Evolutionary conservation across 1,140 invertebrate species (phyloP).

Genomic region (Ruditapes philippinarum): DNA sequence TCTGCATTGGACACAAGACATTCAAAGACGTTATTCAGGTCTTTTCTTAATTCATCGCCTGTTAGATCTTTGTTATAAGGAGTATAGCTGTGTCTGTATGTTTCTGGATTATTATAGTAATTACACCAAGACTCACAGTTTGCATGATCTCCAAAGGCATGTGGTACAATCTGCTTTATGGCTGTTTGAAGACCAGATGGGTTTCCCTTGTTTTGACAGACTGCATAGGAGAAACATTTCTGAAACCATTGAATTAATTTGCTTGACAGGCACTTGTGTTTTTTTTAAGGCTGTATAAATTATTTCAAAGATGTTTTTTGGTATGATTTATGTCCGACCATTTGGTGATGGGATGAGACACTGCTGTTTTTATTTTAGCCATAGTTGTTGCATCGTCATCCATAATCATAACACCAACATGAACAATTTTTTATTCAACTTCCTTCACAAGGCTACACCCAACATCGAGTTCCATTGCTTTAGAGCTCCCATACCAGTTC

Average conservation of each 20-base stretch:
- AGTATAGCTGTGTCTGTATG: not conserved
- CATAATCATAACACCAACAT: constrained; percentile 36
- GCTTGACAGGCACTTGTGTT: constrained; percentile 30
- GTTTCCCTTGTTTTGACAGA: constrained; percentile 35
- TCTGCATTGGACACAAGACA: not conserved
- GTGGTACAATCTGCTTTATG: constrained; percentile 19
- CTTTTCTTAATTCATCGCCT: not conserved
- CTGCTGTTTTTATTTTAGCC: constrained; percentile 17
- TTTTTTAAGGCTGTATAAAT: constrained; percentile 40
- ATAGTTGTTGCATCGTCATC: constrained; percentile 59
- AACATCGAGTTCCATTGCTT: constrained; percentile 53
- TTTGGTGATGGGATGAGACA: constrained; percentile 8
- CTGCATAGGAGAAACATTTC: constrained; percentile 48
- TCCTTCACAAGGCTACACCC: not conserved
- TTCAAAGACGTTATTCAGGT: constrained; percentile 4
- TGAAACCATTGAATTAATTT: constrained; percentile 17
- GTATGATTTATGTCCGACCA: constrained; percentile 51
- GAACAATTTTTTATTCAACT: not conserved
- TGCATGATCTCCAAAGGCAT: constrained; percentile 44
- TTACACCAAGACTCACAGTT: constrained; percentile 27
- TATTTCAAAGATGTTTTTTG: constrained; percentile 32
- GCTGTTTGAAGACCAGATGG: not conserved
- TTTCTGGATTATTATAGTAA: not conserved
- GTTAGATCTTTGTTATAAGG: constrained; percentile 18
- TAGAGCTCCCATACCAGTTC: constrained; percentile 51